Evolutionary conservation across 2,113 vertebrate genomes (phyloP), one percentile per base, ranked within the genome.

Genomic region (Equus quagga): DNA sequence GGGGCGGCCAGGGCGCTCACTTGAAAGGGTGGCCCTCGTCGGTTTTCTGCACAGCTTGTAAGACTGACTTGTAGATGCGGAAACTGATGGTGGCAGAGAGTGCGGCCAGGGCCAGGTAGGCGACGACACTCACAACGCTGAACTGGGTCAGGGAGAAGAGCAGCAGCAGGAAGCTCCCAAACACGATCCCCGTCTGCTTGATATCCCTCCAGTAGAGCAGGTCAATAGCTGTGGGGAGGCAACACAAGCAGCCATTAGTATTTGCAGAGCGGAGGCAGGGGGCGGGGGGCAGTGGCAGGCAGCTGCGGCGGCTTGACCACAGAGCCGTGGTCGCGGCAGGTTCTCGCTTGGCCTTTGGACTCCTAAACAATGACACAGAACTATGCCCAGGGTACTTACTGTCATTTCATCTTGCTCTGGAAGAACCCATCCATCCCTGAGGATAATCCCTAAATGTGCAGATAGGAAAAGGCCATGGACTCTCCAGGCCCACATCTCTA

Each of bases 61-160:
- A 98, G 91, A 99, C 99, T 0, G 99, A 99, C 98, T 99, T 99
- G 99, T 99, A 99, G 99, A 99, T 99, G 98, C 99, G 99, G 99
- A 99, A 99, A 98, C 99, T 99, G 99, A 99, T 99, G 99, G 99
- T 99, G 98, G 99, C 99, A 0, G 99, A 99, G 98, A 99, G 99
- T 13, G 99, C 99, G 0, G 99, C 99, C 2, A 99, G 99, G 89
- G 99, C 99, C 97, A 99, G 98, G 99, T 99, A 99, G 60, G 99
- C 99, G 44, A 99, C 99, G 0, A 99, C 99, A 0, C 99, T 99
- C 98, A 99, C 99, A 0, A 99, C 99, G 11, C 99, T 99, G 99
- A 99, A 99, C 98, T 99, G 99, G 96, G 99, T 99, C 98, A 99
- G 99, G 73, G 99, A 99, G 99, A 99, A 99, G 94, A 99, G 99